phyloP scores from a whole-genome alignment of 2,797 vertebrate species.

The Muraenolepis orangiensis region DNA sequence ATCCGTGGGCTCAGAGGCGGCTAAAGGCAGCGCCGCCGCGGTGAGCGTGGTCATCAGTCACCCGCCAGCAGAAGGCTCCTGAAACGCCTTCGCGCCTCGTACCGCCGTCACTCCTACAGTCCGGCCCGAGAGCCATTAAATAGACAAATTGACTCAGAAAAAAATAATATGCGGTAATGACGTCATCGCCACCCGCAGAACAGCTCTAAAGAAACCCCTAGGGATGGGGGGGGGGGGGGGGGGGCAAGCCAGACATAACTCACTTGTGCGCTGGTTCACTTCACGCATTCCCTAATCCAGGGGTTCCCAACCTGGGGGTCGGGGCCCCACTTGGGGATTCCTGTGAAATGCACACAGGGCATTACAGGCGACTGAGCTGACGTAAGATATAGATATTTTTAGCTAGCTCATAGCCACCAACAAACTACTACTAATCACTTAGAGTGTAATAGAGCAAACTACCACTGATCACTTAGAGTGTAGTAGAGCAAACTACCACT shows the following conservation, averaged over 20 bases:
- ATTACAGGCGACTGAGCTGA: too few relatives aligned
- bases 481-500: too few relatives aligned
- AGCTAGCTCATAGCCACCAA: too few relatives aligned
- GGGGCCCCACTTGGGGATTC: too few relatives aligned
- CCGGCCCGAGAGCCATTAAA: background rate
- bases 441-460: too few relatives aligned
- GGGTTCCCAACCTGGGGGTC: too few relatives aligned
- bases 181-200: background rate
- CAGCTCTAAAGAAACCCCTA: background rate
- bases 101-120: background rate
- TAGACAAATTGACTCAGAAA: background rate
- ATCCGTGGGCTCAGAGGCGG: conserved; percentile 49
- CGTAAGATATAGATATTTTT: too few relatives aligned
- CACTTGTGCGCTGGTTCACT: too few relatives aligned
- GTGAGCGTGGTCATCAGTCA: conserved; percentile 53
- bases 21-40: conserved; percentile 48
- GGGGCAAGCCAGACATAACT: background rate
- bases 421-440: too few relatives aligned
- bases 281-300: background rate
- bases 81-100: conserved; percentile 48
- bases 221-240: too few relatives aligned
- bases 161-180: background rate
- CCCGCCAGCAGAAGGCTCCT: conserved; percentile 47
- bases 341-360: too few relatives aligned
- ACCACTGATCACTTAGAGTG: too few relatives aligned